These are phyloP conservation scores for Drosophila obscura DNA, from an alignment of 1,140 invertebrate genomes.

Conservation along the genomic window DNA sequence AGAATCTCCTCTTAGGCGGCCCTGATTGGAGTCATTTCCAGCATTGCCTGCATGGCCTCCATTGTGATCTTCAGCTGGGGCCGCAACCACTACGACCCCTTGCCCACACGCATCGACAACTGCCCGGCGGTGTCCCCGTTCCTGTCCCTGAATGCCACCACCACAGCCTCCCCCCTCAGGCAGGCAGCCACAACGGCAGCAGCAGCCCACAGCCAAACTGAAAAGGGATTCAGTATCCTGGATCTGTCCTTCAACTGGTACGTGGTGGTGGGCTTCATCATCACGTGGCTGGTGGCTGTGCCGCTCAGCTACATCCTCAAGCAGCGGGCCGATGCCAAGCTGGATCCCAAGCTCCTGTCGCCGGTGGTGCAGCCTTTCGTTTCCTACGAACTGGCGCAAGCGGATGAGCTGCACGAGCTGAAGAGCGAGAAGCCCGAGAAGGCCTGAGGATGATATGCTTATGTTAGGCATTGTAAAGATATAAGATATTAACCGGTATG, in stretches of 20 bases:
- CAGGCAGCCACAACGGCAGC: too few species aligned
- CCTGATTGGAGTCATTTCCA: slow-evolving; percentile 86
- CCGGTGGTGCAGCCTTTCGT: slow-evolving; percentile 72
- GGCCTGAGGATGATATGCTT: slow-evolving; percentile 34
- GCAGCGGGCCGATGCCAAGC: slow-evolving; percentile 58
- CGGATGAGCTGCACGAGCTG: slow-evolving; percentile 54
- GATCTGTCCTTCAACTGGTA: slow-evolving; percentile 87
- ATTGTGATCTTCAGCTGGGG: slow-evolving; percentile 90
- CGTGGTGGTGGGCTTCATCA: slow-evolving; percentile 86
- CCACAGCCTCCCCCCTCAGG: neutral
- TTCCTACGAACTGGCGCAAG: slow-evolving; percentile 46
- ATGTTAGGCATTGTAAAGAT: slow-evolving; percentile 23
- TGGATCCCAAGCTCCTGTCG: slow-evolving; percentile 82
- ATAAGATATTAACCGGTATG: slow-evolving; percentile 1
- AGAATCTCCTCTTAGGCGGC: slow-evolving; percentile 83
- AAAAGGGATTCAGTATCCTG: slow-evolving; percentile 84
- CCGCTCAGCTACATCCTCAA: slow-evolving; percentile 79
- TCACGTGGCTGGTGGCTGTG: slow-evolving; percentile 86
- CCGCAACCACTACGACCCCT: slow-evolving; percentile 69
- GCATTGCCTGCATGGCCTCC: slow-evolving; percentile 88
- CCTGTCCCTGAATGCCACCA: slow-evolving; percentile 41
- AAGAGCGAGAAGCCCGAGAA: slow-evolving; percentile 38
- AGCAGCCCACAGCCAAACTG: neutral
- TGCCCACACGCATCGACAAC: slow-evolving; percentile 85
- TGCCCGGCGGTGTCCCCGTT: slow-evolving; percentile 84